Evolutionary conservation across 2,888 invertebrate genomes (phyloP).

Genomic region (Scaptodrosophila latifasciaeformis): DNA sequence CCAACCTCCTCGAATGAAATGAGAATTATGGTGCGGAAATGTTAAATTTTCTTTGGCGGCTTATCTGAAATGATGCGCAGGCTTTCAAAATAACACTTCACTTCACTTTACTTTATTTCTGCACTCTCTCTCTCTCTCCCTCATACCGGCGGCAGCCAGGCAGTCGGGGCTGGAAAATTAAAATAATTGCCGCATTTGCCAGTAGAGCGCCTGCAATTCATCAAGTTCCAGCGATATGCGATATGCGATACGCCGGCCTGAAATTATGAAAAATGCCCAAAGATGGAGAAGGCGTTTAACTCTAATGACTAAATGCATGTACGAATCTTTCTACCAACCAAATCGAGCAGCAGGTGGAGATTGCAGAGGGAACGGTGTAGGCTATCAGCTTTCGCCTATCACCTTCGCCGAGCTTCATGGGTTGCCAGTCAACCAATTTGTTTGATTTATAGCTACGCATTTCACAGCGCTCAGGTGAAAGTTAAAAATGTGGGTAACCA

Average conservation of each 20-base stretch:
- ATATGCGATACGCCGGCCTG: slow-evolving; percentile 17
- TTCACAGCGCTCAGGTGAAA: slow-evolving; percentile 13
- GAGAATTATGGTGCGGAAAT: slow-evolving; percentile 51
- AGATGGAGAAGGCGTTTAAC: slow-evolving; percentile 28
- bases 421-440: background rate
- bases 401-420: background rate
- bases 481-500: background rate
- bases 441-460: slow-evolving; percentile 2
- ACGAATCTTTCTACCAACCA: too few relatives aligned
- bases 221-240: slow-evolving; percentile 54
- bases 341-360: too few relatives aligned
- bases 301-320: slow-evolving; percentile 10
- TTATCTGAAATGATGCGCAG: slow-evolving; percentile 52
- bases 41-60: slow-evolving; percentile 37
- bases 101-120: too few relatives aligned
- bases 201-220: slow-evolving; percentile 47
- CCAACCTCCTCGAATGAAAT: slow-evolving; percentile 2
- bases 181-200: slow-evolving; percentile 67
- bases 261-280: slow-evolving; percentile 39
- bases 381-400: background rate
- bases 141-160: background rate
- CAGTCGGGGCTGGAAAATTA: slow-evolving; percentile 43
- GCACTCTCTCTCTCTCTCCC: too few relatives aligned
- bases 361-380: too few relatives aligned
- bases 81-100: too few relatives aligned